Conservation (phyloP, 2,797 vertebrate genomes). For the Gymnothorax javanicus region DNA sequence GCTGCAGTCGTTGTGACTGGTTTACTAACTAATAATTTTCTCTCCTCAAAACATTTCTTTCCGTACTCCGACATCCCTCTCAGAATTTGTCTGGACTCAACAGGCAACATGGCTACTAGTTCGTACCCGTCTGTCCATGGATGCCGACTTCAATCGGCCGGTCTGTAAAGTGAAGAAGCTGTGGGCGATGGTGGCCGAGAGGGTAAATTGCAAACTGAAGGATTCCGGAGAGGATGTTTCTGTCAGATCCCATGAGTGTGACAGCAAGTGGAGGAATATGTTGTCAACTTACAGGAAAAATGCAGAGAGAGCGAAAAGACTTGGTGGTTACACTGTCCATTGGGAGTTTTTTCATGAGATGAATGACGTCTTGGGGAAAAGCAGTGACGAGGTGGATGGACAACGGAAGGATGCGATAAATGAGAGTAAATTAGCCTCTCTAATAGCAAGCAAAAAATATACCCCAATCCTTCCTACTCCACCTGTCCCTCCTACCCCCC, state of each 20-base stretch:
- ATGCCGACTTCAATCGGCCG: slow-evolving; percentile 73
- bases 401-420: slow-evolving; percentile 67
- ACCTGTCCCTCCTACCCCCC: slow-evolving; percentile 42
- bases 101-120: slow-evolving; percentile 78
- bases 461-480: slow-evolving; percentile 75
- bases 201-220: slow-evolving; percentile 64
- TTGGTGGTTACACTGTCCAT: slow-evolving; percentile 67
- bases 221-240: slow-evolving; percentile 59
- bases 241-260: slow-evolving; percentile 75
- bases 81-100: slow-evolving; percentile 78
- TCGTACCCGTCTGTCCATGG: slow-evolving; percentile 74
- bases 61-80: not conserved
- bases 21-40: not conserved
- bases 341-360: slow-evolving; percentile 79
- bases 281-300: slow-evolving; percentile 78
- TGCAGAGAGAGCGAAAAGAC: slow-evolving; percentile 66
- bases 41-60: not conserved
- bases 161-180: slow-evolving; percentile 80
- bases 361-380: slow-evolving; percentile 72
- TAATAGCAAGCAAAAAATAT: slow-evolving; percentile 72
- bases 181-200: slow-evolving; percentile 75
- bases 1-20: not conserved
- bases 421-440: slow-evolving; percentile 65
- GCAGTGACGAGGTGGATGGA: slow-evolving; percentile 69
- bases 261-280: slow-evolving; percentile 81